Evolutionary conservation across 2,888 invertebrate genomes (phyloP).

Genomic region (Eudemis profundana): DNA sequence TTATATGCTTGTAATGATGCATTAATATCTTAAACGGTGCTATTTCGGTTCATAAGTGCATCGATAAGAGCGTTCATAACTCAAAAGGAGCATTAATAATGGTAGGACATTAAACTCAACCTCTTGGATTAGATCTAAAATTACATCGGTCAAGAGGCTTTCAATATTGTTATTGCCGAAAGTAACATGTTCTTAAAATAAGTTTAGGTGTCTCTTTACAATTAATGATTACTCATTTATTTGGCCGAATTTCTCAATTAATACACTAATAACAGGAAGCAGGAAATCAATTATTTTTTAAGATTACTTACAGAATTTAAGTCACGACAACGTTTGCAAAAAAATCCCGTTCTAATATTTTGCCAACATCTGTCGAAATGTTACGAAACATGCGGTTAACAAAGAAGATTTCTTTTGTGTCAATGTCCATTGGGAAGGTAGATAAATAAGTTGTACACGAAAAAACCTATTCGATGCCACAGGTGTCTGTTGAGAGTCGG

Average conservation of each 20-base stretch:
- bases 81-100: slow-evolving; percentile 63
- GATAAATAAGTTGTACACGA: slow-evolving; percentile 22
- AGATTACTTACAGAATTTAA: background rate
- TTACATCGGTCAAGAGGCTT: slow-evolving; percentile 23
- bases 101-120: slow-evolving; percentile 61
- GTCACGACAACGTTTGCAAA: background rate
- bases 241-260: background rate
- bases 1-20: slow-evolving; percentile 59
- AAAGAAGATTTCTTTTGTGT: background rate
- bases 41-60: slow-evolving; percentile 74
- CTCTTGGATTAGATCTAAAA: slow-evolving; percentile 33
- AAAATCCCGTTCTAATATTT: background rate
- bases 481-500: slow-evolving; percentile 35
- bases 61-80: slow-evolving; percentile 61
- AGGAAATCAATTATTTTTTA: background rate
- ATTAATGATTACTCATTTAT: background rate
- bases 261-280: background rate
- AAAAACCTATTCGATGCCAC: slow-evolving; percentile 15
- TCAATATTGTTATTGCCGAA: background rate
- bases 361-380: background rate
- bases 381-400: slow-evolving; percentile 9
- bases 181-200: background rate
- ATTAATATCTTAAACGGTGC: slow-evolving; percentile 62
- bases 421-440: background rate
- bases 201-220: background rate